These are phyloP conservation scores for Tympanuchus pallidicinctus DNA, from an alignment of 2,113 vertebrate genomes.

Conservation along the genomic window DNA sequence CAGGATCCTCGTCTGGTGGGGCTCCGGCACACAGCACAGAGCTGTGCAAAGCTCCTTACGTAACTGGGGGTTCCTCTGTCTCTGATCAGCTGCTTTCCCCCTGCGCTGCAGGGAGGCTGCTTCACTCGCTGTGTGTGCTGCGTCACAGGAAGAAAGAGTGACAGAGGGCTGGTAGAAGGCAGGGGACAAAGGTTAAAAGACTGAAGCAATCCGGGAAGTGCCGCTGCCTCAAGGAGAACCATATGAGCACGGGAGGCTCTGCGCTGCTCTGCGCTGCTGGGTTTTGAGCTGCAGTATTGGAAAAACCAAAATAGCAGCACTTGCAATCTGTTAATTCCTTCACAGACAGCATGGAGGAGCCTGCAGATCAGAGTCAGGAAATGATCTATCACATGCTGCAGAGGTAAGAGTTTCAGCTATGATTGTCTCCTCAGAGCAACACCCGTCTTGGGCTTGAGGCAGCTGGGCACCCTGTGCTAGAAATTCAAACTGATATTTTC, in stretches of 20 bases:
- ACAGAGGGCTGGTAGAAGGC: neutral
- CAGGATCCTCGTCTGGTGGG: neutral
- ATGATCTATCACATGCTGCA: slow-evolving; percentile 80
- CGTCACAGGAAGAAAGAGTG: neutral
- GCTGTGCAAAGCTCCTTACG: neutral
- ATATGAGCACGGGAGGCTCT: neutral
- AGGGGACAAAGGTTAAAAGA: slow-evolving; percentile 52
- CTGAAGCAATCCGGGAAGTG: neutral
- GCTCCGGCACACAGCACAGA: neutral
- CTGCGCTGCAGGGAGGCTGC: too few relatives aligned
- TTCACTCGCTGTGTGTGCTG: neutral
- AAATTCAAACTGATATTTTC: neutral
- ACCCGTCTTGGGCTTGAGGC: neutral
- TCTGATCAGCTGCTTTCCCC: slow-evolving; percentile 14
- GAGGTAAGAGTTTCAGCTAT: slow-evolving; percentile 62
- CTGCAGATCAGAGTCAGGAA: slow-evolving; percentile 66
- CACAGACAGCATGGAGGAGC: slow-evolving; percentile 70
- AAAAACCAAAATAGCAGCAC: neutral
- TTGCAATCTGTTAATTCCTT: slow-evolving; percentile 27
- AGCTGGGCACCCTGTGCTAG: neutral
- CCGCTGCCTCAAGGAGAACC: neutral
- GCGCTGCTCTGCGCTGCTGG: slow-evolving; percentile 7
- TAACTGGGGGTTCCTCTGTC: slow-evolving; percentile 5
- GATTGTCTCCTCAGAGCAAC: neutral
- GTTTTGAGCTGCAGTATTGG: neutral